Percentiles rank a stretch among this genome's conserved stretches.
Evolutionary conservation across 2,113 vertebrate genomes (phyloP).

Genomic region (Gambusia holbrooki): DNA sequence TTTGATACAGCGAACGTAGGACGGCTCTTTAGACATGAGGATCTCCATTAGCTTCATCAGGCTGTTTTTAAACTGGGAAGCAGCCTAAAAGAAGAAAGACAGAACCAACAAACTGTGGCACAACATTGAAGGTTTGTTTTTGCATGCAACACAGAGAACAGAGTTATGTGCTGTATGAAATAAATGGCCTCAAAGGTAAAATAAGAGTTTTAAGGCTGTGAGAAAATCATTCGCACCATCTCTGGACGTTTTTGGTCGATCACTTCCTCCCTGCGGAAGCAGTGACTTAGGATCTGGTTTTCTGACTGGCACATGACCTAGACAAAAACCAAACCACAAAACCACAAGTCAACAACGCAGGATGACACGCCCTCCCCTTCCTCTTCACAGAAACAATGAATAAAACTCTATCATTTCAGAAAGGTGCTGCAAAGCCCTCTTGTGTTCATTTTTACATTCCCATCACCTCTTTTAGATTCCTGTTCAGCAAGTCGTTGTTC

Average conservation of each 20-base stretch:
- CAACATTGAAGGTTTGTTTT: not conserved
- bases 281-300: slow-evolving; percentile 90
- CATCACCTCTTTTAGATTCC: slow-evolving; percentile 95
- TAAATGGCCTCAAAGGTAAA: no score
- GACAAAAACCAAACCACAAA: slow-evolving; percentile 38
- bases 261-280: slow-evolving; percentile 90
- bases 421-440: not conserved
- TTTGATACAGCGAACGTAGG: slow-evolving; percentile 96
- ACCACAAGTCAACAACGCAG: slow-evolving; percentile 45
- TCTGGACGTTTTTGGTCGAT: slow-evolving; percentile 94
- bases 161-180: not conserved
- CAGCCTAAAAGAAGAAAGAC: slow-evolving; percentile 79
- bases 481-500: slow-evolving; percentile 95
- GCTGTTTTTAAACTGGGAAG: slow-evolving; percentile 96
- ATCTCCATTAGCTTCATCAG: slow-evolving; percentile 94
- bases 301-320: slow-evolving; percentile 94
- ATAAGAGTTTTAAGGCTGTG: not conserved
- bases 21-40: slow-evolving; percentile 95
- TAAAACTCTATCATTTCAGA: not conserved
- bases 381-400: not conserved
- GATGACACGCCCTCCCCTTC: not conserved
- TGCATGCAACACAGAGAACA: not conserved
- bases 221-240: slow-evolving; percentile 79
- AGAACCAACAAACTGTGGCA: not conserved
- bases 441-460: not conserved